Evolutionary conservation across 2,113 vertebrate species (phyloP).

Genomic region (Lampris incognitus): DNA sequence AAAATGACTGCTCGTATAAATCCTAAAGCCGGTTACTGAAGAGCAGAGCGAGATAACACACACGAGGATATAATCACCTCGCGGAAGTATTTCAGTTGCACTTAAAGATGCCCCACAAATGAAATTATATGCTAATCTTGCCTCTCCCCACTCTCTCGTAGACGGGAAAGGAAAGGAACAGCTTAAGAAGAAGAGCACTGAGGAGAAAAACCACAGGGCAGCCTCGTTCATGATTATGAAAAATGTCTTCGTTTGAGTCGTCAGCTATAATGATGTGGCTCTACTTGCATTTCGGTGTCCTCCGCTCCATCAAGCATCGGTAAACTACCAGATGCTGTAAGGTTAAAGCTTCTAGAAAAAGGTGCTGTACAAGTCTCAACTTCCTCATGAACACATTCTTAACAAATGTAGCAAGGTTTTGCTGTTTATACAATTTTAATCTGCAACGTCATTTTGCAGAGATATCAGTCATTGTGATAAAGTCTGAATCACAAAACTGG

Average conservation of each 20-base stretch:
- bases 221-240: constrained; percentile 35
- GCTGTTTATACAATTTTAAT: constrained; percentile 52
- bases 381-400: constrained; percentile 48
- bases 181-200: constrained; percentile 28
- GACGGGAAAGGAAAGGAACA: constrained; percentile 59
- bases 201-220: constrained; percentile 42
- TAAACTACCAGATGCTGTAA: constrained; percentile 23
- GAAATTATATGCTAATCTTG: constrained; percentile 44
- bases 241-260: constrained; percentile 22
- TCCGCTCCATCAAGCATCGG: constrained; percentile 31
- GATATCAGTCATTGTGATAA: constrained; percentile 53
- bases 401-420: constrained; percentile 66
- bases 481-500: constrained; percentile 63
- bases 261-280: constrained; percentile 33
- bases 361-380: constrained; percentile 59
- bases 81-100: constrained; percentile 61
- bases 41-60: constrained; percentile 44
- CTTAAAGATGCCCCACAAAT: constrained; percentile 65
- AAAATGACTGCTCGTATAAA: constrained; percentile 10
- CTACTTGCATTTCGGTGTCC: constrained; percentile 35
- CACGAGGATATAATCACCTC: constrained; percentile 40
- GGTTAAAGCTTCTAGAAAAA: constrained; percentile 71
- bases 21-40: constrained; percentile 3
- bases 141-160: constrained; percentile 41
- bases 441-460: constrained; percentile 56